phyloP scores from a whole-genome alignment of 30 jellyfish, hydroid and myxozoan genomes.

The Hydra vulgaris region DNA sequence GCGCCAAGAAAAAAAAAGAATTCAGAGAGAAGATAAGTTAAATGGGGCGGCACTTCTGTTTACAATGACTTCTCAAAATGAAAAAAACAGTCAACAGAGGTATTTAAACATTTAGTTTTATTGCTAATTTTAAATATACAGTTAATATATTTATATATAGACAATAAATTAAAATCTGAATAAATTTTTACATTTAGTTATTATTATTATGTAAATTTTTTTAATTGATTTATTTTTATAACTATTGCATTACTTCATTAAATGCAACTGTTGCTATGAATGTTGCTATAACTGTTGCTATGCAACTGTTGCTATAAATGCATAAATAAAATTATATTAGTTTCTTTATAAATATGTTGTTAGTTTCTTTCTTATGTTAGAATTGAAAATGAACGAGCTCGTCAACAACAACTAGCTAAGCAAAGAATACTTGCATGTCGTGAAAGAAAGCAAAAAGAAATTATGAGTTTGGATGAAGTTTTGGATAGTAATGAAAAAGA shows the following conservation, averaged over 20 bases:
- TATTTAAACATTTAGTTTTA: too few relatives aligned
- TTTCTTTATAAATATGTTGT: not conserved
- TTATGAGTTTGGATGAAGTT: constrained; percentile 30
- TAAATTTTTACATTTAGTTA: too few relatives aligned
- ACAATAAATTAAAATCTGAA: too few relatives aligned
- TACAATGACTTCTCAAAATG: constrained; percentile 52
- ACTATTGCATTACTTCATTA: too few relatives aligned
- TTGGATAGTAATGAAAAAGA: constrained; percentile 32
- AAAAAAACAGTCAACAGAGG: constrained; percentile 48
- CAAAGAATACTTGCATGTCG: constrained; percentile 65
- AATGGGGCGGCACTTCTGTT: constrained; percentile 81
- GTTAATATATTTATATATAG: not conserved
- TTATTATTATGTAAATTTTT: too few relatives aligned
- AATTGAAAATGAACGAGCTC: constrained; percentile 62
- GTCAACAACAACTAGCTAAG: constrained; percentile 89
- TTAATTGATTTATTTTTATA: too few relatives aligned
- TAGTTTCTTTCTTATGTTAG: constrained; percentile 4
- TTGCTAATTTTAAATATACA: not conserved
- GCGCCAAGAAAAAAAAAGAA: constrained; percentile 49
- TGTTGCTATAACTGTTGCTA: too few relatives aligned
- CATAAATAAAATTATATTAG: too few relatives aligned
- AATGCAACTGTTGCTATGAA: too few relatives aligned
- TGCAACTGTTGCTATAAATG: too few relatives aligned
- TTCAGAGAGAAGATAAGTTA: constrained; percentile 70
- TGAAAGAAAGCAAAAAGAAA: constrained; percentile 15